phyloP scores from a whole-genome alignment of 2,888 invertebrate species.

The Zootermopsis nevadensis region DNA sequence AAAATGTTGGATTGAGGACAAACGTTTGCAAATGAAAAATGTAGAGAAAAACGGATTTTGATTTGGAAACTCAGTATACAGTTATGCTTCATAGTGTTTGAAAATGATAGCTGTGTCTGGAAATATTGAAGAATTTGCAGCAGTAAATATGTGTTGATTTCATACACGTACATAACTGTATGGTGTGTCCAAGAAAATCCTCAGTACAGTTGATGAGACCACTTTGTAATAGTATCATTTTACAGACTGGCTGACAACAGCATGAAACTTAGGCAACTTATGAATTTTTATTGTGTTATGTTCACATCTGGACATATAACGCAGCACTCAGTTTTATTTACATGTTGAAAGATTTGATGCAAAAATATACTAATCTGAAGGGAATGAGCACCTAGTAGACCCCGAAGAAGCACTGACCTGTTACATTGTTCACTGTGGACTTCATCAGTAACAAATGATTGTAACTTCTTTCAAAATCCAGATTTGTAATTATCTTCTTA shows the following conservation, averaged over 20 bases:
- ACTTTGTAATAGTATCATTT: background rate
- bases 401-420: too few species aligned
- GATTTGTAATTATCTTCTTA: too few species aligned
- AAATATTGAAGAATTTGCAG: background rate
- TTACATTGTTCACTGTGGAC: too few species aligned
- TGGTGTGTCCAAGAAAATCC: background rate
- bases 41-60: background rate
- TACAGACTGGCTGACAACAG: background rate
- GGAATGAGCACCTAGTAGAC: too few species aligned
- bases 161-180: background rate
- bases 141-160: background rate
- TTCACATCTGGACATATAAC: too few species aligned
- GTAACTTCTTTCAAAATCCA: too few species aligned
- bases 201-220: background rate
- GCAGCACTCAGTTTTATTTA: too few species aligned
- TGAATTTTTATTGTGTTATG: too few species aligned
- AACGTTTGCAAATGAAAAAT: background rate
- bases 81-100: background rate
- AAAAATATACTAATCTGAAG: too few species aligned
- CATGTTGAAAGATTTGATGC: too few species aligned
- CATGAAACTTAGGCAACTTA: background rate
- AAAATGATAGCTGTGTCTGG: background rate
- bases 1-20: background rate
- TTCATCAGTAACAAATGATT: too few species aligned
- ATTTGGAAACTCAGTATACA: background rate